A percentile compares a stretch with the other conserved stretches of the same genome.
Evolutionary conservation across 2,797 vertebrate genomes (phyloP).

Genomic region (Orestias chungarensis): DNA sequence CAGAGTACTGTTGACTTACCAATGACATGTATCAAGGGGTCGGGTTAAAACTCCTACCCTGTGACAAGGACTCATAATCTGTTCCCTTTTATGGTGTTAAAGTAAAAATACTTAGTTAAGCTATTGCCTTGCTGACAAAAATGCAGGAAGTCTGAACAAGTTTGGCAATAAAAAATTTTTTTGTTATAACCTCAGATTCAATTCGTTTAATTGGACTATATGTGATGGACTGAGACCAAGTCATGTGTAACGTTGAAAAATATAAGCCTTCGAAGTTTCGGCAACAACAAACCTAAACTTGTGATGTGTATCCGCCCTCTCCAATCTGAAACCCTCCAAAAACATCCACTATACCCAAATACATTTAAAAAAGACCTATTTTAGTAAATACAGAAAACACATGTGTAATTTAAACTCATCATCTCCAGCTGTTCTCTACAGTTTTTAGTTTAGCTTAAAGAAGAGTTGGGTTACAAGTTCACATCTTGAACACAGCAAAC

Average conservation of each 20-base stretch:
- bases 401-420: neutral
- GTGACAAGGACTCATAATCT: conserved; percentile 45
- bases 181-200: neutral
- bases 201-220: neutral
- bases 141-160: neutral
- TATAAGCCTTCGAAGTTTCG: neutral
- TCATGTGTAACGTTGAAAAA: neutral
- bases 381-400: neutral
- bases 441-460: too few species aligned
- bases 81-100: conserved; percentile 67
- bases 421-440: neutral
- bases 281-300: neutral
- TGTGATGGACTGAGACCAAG: neutral
- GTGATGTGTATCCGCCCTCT: neutral
- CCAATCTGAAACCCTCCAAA: neutral
- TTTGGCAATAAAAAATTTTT: too few species aligned
- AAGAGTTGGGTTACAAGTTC: neutral
- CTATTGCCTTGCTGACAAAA: conserved; percentile 33
- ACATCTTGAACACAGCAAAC: too few species aligned
- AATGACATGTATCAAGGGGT: conserved; percentile 69
- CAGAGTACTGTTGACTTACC: conserved; percentile 73
- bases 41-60: conserved; percentile 64
- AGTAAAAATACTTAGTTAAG: conserved; percentile 45
- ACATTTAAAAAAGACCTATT: neutral
- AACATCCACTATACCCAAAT: neutral